A percentile compares a stretch with the other conserved stretches of the same genome.
Conservation (phyloP, 1,140 invertebrate genomes). For the Medauroidea extradentata region DNA sequence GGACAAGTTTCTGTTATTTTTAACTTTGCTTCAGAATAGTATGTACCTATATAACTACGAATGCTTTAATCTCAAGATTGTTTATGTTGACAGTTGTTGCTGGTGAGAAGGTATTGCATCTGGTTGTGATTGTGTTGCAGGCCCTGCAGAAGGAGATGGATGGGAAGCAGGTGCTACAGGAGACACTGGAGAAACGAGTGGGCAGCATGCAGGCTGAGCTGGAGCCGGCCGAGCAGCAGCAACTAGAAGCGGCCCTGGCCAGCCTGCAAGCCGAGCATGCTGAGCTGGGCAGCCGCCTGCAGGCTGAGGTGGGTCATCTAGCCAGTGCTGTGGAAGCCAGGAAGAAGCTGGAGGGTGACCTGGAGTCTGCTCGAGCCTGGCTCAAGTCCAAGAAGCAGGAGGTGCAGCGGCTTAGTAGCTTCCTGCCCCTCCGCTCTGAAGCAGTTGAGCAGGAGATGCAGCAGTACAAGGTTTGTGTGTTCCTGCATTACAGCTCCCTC, state of each 20-base stretch:
- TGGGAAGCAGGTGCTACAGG: constrained; percentile 73
- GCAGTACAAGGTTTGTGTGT: constrained; percentile 64
- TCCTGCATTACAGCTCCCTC: too few species aligned
- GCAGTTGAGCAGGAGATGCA: constrained; percentile 69
- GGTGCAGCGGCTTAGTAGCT: constrained; percentile 67
- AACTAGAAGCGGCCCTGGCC: constrained; percentile 61
- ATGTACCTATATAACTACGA: too few species aligned
- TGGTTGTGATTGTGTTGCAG: constrained; percentile 34
- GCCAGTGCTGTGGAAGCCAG: constrained; percentile 61
- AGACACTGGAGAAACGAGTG: constrained; percentile 76
- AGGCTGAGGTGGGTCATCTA: constrained; percentile 66
- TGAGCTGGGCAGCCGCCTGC: constrained; percentile 63
- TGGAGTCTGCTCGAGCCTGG: constrained; percentile 75
- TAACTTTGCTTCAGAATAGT: too few species aligned
- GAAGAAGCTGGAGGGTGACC: constrained; percentile 68
- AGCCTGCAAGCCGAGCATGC: constrained; percentile 63
- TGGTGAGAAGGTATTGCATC: too few species aligned
- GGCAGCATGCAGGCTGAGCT: constrained; percentile 78
- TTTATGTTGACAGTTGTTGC: too few species aligned
- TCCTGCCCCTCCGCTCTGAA: constrained; percentile 60
- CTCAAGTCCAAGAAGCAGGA: constrained; percentile 70
- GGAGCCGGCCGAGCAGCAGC: constrained; percentile 70
- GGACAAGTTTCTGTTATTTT: too few species aligned
- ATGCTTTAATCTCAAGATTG: too few species aligned
- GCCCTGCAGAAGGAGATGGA: constrained; percentile 77